phyloP scores from a whole-genome alignment of 1,140 invertebrate species.

The Drosophila willistoni region DNA sequence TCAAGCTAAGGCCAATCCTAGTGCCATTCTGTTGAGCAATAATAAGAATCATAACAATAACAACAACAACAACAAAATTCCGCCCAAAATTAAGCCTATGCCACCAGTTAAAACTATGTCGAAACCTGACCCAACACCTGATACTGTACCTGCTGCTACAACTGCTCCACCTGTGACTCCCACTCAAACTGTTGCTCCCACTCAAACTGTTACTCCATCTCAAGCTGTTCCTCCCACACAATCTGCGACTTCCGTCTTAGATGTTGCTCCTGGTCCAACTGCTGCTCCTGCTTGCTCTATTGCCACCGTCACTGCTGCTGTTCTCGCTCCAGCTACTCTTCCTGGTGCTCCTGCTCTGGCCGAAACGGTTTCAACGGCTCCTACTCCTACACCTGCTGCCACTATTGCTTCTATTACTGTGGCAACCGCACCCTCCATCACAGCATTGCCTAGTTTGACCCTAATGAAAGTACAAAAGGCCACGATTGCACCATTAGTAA shows the following conservation, averaged over 20 bases:
- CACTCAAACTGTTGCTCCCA: neutral
- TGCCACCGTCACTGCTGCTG: neutral
- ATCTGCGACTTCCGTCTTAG: neutral
- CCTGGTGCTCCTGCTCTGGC: neutral
- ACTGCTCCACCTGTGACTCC: neutral
- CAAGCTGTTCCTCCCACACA: neutral
- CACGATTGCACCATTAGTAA: neutral
- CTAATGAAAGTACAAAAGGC: slow-evolving; percentile 23
- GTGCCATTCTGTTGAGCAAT: slow-evolving; percentile 44
- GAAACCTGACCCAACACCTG: slow-evolving; percentile 17
- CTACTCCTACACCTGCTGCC: neutral
- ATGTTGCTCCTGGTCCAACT: neutral
- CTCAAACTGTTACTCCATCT: neutral
- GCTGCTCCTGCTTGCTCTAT: neutral
- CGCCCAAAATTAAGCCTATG: slow-evolving; percentile 19
- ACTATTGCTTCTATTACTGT: neutral
- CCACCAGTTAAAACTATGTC: slow-evolving; percentile 21
- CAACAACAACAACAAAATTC: slow-evolving; percentile 21
- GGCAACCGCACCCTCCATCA: neutral
- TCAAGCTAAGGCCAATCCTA: slow-evolving; percentile 51
- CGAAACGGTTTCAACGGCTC: neutral
- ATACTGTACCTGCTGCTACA: neutral
- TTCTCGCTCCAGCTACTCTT: neutral
- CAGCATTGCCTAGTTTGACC: slow-evolving; percentile 10
- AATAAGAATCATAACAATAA: slow-evolving; percentile 5